Base-by-base conservation (phyloP, 1,140 invertebrate genomes). In the Callitettix versicolor region DNA sequence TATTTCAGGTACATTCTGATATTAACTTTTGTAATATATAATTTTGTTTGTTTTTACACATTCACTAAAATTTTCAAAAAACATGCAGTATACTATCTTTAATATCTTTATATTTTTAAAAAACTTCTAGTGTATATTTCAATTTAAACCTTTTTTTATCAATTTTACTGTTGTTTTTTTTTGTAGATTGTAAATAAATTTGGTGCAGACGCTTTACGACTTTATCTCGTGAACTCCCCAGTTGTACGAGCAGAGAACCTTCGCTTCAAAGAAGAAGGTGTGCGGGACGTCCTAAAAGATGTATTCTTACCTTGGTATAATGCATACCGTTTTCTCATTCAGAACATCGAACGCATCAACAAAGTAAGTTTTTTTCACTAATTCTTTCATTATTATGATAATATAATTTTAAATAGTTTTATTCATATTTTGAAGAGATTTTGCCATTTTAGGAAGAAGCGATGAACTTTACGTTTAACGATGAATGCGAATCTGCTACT, bases 291-390 rank as follows among this genome's bases (percentile, higher is more conserved):
- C 34, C 80, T 98, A 9, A 99, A 99, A 71, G 95, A 99, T 69
- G 93, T 98, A 0, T 95, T 99, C 66, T 68, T 99, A 34, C 97
- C 97, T 0, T 99, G 95, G 96, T 98, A 94, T 65, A 99, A 99
- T 75, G 95, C 96, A 1, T 99, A 95, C 69, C 78, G 93, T 53
- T 96, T 97, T 66, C 76, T 99, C 21, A 79, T 95, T 64, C 94
- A 59, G 52, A 63, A 61, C 36, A 59, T 60, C 12, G 84, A 91
- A 59, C 78, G 85, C 60, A 88, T 84, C 63, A 84, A 76, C 79
- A 84, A 69, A 78, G 90, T 70, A 72, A 30, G 26, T 30, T n/a
- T n/a, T n/a, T n/a, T n/a, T n/a, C n/a, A n/a, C n/a, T n/a, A n/a
- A n/a, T n/a, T n/a, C n/a, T n/a, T n/a, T n/a, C n/a, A n/a, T n/a